Percentiles rank a stretch among this genome's conserved stretches.
Conservation (phyloP, 2,888 invertebrate genomes). For the Ceraclea dissimilis region DNA sequence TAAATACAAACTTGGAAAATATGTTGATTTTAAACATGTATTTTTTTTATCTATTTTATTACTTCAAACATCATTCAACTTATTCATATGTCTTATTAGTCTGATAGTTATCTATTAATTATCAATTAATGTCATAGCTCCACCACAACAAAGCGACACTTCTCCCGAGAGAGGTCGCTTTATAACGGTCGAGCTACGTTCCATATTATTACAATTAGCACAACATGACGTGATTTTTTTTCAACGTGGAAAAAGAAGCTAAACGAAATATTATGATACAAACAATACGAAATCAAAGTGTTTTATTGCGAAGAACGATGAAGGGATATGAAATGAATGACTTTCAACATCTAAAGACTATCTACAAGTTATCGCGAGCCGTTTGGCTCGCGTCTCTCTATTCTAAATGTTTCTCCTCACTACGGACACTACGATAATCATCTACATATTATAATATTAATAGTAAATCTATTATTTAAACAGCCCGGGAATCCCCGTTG, state of each 20-base stretch:
- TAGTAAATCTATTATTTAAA: constrained; percentile 12
- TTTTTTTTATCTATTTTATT: too few relatives aligned
- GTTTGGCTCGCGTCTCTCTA: neutral
- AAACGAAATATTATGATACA: constrained; percentile 3
- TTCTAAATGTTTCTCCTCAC: constrained; percentile 6
- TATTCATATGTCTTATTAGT: too few relatives aligned
- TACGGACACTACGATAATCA: neutral
- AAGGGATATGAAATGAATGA: neutral
- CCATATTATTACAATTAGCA: too few relatives aligned
- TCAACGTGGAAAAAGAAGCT: constrained; percentile 12
- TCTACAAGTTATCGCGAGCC: neutral
- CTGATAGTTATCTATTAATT: too few relatives aligned
- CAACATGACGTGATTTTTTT: constrained; percentile 8
- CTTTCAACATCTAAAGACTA: neutral
- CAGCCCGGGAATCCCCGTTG: constrained; percentile 19
- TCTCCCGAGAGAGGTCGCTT: too few relatives aligned
- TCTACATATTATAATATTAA: constrained; percentile 8
- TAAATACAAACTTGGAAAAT: constrained; percentile 48
- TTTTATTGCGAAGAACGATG: constrained; percentile 2
- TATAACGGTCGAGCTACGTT: too few relatives aligned
- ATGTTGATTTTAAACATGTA: constrained; percentile 34
- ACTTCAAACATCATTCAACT: too few relatives aligned
- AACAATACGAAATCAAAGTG: constrained; percentile 1
- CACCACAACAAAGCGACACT: too few relatives aligned
- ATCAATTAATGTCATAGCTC: too few relatives aligned